phyloP scores from a whole-genome alignment of 2,888 invertebrate species.

The Flabesymbios commensalis region DNA sequence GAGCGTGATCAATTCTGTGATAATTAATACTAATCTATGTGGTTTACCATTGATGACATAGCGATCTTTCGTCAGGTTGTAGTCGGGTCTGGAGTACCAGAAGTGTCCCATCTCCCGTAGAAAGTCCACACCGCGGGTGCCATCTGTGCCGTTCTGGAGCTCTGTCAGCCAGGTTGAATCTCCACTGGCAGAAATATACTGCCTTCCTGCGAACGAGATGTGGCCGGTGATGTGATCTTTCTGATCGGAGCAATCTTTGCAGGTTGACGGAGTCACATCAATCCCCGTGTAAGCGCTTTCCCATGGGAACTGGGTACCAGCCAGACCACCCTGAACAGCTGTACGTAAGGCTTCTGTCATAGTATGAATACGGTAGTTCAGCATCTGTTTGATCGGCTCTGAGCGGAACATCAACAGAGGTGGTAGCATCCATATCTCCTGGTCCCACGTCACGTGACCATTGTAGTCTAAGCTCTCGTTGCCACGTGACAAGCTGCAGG shows the following conservation, averaged over 20 bases:
- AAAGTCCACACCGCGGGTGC: conserved; percentile 42
- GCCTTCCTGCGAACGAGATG: no score
- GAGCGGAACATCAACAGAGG: conserved; percentile 48
- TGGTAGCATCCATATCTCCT: conserved; percentile 61
- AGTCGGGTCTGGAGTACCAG: conserved; percentile 42
- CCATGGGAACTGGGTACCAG: conserved; percentile 58
- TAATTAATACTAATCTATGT: no score
- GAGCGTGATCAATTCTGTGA: no score
- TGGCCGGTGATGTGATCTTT: no score
- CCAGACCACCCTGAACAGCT: conserved; percentile 41
- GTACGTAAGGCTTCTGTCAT: conserved; percentile 43
- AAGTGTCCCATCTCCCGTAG: conserved; percentile 46
- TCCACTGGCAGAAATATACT: no score
- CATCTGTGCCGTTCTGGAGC: no score
- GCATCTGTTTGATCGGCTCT: conserved; percentile 43
- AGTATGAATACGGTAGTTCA: conserved; percentile 48
- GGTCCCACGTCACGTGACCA: conserved; percentile 61
- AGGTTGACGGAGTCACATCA: background rate
- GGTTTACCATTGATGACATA: conserved; percentile 50
- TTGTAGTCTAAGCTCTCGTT: conserved; percentile 44
- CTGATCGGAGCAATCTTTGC: background rate
- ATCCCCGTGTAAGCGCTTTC: conserved; percentile 57
- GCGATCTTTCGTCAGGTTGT: conserved; percentile 26
- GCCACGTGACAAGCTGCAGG: background rate
- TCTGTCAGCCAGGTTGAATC: no score